phyloP scores from a whole-genome alignment of 2,888 invertebrate genomes.

The Noctua comes region DNA sequence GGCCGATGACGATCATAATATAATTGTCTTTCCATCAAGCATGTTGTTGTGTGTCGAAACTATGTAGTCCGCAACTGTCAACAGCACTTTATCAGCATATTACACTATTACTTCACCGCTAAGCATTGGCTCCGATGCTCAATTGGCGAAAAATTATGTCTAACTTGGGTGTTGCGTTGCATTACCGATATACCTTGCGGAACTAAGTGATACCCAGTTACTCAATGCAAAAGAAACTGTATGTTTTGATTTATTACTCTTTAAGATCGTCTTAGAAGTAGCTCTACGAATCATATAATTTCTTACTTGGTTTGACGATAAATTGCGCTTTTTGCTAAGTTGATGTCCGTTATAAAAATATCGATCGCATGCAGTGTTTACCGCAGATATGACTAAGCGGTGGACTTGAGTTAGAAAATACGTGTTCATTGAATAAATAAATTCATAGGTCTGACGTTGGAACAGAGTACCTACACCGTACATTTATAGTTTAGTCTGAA shows the following conservation, averaged over 20 bases:
- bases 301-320: constrained; percentile 29
- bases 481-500: constrained; percentile 7
- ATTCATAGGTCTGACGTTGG: constrained; percentile 22
- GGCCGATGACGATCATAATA: background rate
- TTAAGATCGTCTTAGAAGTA: constrained; percentile 34
- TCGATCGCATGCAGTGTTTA: constrained; percentile 37
- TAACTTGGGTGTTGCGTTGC: constrained; percentile 58
- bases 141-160: constrained; percentile 71
- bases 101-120: constrained; percentile 39
- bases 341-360: constrained; percentile 29
- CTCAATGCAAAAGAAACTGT: constrained; percentile 53
- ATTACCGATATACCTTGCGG: constrained; percentile 64
- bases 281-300: constrained; percentile 16
- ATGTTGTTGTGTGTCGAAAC: background rate
- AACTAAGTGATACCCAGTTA: constrained; percentile 64
- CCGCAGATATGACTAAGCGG: constrained; percentile 21
- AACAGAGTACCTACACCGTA: background rate
- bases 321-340: constrained; percentile 33
- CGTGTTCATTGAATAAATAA: constrained; percentile 33
- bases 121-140: constrained; percentile 63
- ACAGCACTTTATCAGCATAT: constrained; percentile 20
- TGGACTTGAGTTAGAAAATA: constrained; percentile 16
- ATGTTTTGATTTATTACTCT: constrained; percentile 32
- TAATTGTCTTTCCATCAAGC: background rate
- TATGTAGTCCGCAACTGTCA: constrained; percentile 21